A percentile compares a stretch with the other conserved stretches of the same genome.
phyloP scores from a whole-genome alignment of 1,140 invertebrate species.

The Piezodorus guildinii region DNA sequence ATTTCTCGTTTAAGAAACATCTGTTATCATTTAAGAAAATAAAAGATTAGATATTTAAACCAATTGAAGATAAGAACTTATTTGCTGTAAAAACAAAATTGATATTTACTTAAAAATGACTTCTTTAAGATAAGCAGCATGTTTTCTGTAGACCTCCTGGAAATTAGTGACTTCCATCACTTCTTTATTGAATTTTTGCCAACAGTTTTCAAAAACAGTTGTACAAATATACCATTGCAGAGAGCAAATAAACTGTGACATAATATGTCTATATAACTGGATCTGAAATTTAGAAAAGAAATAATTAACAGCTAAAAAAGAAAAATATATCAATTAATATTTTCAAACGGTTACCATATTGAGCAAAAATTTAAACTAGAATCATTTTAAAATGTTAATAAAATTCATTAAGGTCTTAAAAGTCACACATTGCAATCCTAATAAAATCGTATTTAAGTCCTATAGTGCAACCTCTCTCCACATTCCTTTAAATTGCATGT shows the following conservation, averaged over 20 bases:
- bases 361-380: too few relatives aligned
- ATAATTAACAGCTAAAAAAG: background rate
- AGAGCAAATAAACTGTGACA: background rate
- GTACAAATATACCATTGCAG: background rate
- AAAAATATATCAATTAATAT: background rate
- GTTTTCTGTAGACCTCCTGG: background rate
- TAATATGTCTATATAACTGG: background rate
- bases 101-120: background rate
- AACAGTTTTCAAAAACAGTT: background rate
- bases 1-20: background rate
- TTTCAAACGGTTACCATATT: too few relatives aligned
- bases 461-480: too few relatives aligned
- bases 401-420: too few relatives aligned
- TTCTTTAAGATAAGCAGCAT: background rate
- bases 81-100: background rate
- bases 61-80: background rate
- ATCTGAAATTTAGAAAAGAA: background rate
- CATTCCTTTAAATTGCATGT: too few relatives aligned
- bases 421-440: too few relatives aligned
- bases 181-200: background rate
- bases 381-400: too few relatives aligned
- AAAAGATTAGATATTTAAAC: background rate
- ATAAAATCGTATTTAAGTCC: too few relatives aligned
- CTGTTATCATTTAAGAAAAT: background rate
- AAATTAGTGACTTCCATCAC: background rate